Evolutionary conservation across 2,113 vertebrate species (phyloP), one percentile per base, ranked within the genome.

Genomic region (Rhegmatorhina hoffmannsi): DNA sequence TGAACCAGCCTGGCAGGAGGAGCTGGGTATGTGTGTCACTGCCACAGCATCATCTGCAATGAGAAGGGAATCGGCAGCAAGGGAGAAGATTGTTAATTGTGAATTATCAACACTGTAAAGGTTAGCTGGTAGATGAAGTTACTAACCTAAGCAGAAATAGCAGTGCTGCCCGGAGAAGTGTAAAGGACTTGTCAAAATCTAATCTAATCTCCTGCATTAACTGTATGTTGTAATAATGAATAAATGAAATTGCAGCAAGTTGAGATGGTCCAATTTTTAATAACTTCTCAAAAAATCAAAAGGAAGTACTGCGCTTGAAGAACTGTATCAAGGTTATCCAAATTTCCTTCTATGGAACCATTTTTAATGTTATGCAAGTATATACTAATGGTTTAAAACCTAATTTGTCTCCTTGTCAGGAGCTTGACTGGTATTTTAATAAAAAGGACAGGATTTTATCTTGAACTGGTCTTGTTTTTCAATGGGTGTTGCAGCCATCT

Each of bases 381-480:
- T 78, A 46, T 56, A 13, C 76, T 92, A 86, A 92, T 87, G 87
- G 72, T 76, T 94, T 95, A 94, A 95, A 92, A 87, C 63, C 68
- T 94, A 76, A 87, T 94, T 94, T 96, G 21, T 90, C 83, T 89
- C 53, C 75, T 92, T 93, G 88, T 93, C 95, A 76, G 79, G 62
- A 85, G 77, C 83, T 94, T 96, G 92, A 92, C 93, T 55, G 9
- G 72, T 77, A 64, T 95, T 94, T 89, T 94, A 92, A 70, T 88
- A 73, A 46, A 60, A 68, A 70, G 84, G 56, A 83, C 7, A 2
- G 31, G 46, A 60, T 49, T 85, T 93, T 72, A 49, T 94, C 74
- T 92, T 62, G 46, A 82, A 68, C 81, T 2, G 17, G 82, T 70
- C 85, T 74, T 89, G 43, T 78, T 94, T 95, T 74, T 59, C 60